Percentiles rank a stretch among this genome's conserved stretches.
phyloP scores from a whole-genome alignment of 2,797 vertebrate species.

The Amphiprion clarkii region DNA sequence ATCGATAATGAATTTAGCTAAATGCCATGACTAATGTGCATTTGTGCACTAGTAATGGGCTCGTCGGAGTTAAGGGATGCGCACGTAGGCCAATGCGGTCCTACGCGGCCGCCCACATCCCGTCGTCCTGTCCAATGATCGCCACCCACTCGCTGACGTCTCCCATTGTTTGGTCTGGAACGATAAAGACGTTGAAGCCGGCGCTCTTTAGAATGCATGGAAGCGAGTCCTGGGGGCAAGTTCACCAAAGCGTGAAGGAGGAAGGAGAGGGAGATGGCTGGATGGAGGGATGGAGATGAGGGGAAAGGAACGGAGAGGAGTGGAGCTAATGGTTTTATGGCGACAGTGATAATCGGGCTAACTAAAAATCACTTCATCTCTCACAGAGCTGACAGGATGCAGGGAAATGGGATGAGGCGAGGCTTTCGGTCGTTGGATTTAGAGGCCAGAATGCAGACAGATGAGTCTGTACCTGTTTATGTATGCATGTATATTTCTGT shows the following conservation, averaged over 20 bases:
- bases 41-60: constrained; percentile 61
- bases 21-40: constrained; percentile 76
- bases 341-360: constrained; percentile 72
- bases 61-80: constrained; percentile 45
- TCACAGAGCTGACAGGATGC: constrained; percentile 59
- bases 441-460: constrained; percentile 21
- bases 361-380: constrained; percentile 69
- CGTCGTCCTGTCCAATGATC: constrained; percentile 52
- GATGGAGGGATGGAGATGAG: constrained; percentile 20
- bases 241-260: constrained; percentile 80
- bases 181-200: constrained; percentile 56
- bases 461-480: constrained; percentile 20
- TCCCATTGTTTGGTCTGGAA: constrained; percentile 63
- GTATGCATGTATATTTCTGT: not conserved
- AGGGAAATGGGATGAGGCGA: constrained; percentile 52
- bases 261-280: constrained; percentile 41
- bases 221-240: constrained; percentile 73
- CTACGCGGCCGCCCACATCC: constrained; percentile 36
- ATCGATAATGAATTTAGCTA: constrained; percentile 76
- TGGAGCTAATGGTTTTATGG: constrained; percentile 72
- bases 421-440: constrained; percentile 36
- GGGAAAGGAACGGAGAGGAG: constrained; percentile 25
- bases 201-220: constrained; percentile 78
- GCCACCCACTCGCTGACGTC: constrained; percentile 51
- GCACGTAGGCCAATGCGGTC: constrained; percentile 40